Evolutionary conservation across 2,888 invertebrate species (phyloP).

Genomic region (Eurytoma californica): DNA sequence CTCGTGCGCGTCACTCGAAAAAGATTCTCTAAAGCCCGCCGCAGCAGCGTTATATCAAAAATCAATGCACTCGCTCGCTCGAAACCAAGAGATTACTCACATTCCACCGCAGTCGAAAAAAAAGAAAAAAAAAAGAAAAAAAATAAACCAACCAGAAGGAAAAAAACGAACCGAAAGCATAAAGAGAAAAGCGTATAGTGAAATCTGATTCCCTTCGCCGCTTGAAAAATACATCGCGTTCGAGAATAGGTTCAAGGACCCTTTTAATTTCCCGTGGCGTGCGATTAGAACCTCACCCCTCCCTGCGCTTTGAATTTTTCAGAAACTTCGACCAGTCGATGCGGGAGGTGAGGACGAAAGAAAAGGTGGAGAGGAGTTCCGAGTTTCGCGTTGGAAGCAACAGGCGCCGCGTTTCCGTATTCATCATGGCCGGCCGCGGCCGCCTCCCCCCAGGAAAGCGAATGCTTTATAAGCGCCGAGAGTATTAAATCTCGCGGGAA

Average conservation of each 20-base stretch:
- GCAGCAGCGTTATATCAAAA: too few relatives aligned
- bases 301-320: too few relatives aligned
- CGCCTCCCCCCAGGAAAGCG: slow-evolving; percentile 8
- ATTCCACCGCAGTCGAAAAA: not conserved
- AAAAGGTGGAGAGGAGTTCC: not conserved
- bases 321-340: not conserved
- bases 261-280: too few relatives aligned
- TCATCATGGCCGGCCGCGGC: slow-evolving; percentile 15
- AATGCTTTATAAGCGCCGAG: slow-evolving; percentile 33
- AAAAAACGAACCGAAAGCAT: not conserved
- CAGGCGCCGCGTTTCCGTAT: slow-evolving; percentile 35
- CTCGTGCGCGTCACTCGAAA: too few relatives aligned
- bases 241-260: too few relatives aligned
- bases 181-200: too few relatives aligned
- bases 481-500: slow-evolving; percentile 36
- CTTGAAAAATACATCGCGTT: too few relatives aligned
- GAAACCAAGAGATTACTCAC: too few relatives aligned
- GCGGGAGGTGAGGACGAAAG: not conserved
- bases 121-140: not conserved
- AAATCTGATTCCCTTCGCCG: too few relatives aligned
- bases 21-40: too few relatives aligned
- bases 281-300: too few relatives aligned
- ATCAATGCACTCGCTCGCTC: too few relatives aligned
- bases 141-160: not conserved
- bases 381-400: not conserved